A percentile compares a stretch with the other conserved stretches of the same genome.
phyloP scores from a whole-genome alignment of 2,113 vertebrate genomes.

The Thermophis baileyi region DNA sequence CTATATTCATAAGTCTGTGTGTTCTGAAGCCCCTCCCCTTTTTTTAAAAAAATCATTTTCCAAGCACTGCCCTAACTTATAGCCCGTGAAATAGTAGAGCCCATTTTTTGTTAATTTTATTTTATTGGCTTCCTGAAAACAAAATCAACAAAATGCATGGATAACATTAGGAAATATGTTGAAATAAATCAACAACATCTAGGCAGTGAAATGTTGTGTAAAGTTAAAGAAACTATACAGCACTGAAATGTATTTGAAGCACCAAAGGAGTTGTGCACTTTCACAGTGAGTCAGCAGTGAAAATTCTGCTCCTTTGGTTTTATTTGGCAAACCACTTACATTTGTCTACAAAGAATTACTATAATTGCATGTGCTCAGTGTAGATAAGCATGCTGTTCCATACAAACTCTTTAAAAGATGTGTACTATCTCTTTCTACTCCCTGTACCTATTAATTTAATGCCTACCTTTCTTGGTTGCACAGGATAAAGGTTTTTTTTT shows the following conservation, averaged over 20 bases:
- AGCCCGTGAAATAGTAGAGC: background rate
- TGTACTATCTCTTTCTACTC: background rate
- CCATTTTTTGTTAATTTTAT: background rate
- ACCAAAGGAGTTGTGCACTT: background rate
- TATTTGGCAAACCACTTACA: constrained; percentile 8
- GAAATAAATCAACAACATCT: background rate
- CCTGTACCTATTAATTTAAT: constrained; percentile 21
- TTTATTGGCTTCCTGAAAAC: background rate
- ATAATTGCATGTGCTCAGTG: constrained; percentile 24
- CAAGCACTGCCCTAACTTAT: background rate
- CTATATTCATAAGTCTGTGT: background rate
- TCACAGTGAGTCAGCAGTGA: constrained; percentile 21
- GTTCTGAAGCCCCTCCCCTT: background rate
- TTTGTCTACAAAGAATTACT: constrained; percentile 25
- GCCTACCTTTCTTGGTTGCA: background rate
- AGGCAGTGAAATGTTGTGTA: background rate
- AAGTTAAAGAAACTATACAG: background rate
- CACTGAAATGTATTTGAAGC: background rate
- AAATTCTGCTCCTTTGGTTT: constrained; percentile 10
- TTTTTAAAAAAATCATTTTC: background rate
- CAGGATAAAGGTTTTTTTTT: background rate
- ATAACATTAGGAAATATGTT: background rate
- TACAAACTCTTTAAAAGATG: background rate
- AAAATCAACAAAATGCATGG: background rate
- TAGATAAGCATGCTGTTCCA: constrained; percentile 24